Evolutionary conservation across 2,797 vertebrate genomes (phyloP).

Genomic region (Acrossocheilus fasciatus): DNA sequence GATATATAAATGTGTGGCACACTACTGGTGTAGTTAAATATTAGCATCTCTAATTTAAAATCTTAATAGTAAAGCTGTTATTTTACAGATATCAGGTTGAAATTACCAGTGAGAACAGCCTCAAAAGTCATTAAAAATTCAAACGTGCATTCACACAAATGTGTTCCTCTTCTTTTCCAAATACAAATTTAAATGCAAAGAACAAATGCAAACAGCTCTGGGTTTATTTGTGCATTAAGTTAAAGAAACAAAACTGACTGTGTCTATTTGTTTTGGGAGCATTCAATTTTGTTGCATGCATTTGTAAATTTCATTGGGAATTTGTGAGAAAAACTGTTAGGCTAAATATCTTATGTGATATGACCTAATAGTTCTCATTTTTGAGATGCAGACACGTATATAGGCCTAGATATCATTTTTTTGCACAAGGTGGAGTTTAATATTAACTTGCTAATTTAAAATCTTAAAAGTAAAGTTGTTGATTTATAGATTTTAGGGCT

Average conservation of each 20-base stretch:
- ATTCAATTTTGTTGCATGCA: neutral
- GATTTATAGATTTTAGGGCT: neutral
- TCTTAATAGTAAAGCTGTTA: too few relatives aligned
- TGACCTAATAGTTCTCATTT: neutral
- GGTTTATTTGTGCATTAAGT: constrained; percentile 11
- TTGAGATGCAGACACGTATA: neutral
- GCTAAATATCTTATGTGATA: neutral
- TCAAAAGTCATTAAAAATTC: neutral
- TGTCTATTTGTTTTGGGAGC: neutral
- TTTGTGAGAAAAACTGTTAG: neutral
- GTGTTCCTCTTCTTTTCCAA: neutral
- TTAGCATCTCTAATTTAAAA: too few relatives aligned
- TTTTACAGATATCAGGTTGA: neutral
- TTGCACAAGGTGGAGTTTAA: neutral
- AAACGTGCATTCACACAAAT: neutral
- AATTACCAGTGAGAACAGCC: neutral
- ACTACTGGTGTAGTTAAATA: too few relatives aligned
- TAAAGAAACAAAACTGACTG: neutral
- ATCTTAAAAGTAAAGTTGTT: neutral
- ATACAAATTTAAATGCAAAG: neutral
- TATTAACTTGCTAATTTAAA: neutral
- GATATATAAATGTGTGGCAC: neutral
- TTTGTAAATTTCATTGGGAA: neutral
- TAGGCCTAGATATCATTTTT: neutral
- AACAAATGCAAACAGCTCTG: neutral